These are phyloP conservation scores for Stichodactyla helianthus DNA, from an alignment of 64 coral and sea anemone genomes.

Conservation along the genomic window DNA sequence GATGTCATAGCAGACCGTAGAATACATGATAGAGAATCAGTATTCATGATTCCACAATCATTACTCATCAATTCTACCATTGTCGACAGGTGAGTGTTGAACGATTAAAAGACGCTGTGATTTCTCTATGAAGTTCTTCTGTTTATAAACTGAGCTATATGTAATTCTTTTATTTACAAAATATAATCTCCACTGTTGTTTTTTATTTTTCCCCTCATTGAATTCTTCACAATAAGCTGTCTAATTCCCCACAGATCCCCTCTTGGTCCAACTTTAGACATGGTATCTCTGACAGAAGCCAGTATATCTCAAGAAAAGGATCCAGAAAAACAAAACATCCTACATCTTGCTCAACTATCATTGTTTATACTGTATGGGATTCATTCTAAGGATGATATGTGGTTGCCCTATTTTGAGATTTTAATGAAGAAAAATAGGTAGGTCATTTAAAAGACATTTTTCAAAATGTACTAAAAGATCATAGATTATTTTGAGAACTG, in stretches of 20 bases:
- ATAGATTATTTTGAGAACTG: no score
- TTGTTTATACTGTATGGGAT: constrained; percentile 47
- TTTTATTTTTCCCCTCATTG: background rate
- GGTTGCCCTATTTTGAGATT: constrained; percentile 52
- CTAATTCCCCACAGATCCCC: constrained; percentile 23
- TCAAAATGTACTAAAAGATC: no score
- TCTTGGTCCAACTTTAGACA: constrained; percentile 46
- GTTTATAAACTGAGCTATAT: background rate
- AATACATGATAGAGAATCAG: constrained; percentile 46
- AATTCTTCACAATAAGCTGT: background rate
- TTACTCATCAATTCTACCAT: constrained; percentile 36
- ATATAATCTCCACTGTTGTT: background rate
- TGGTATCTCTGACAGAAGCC: constrained; percentile 30
- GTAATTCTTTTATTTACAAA: background rate
- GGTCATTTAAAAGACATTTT: background rate
- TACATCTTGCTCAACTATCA: constrained; percentile 37
- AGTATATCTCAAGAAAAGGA: constrained; percentile 36
- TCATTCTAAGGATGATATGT: constrained; percentile 39
- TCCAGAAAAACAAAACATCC: background rate
- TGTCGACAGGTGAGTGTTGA: constrained; percentile 36
- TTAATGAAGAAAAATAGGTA: constrained; percentile 19
- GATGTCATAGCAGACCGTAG: constrained; percentile 30
- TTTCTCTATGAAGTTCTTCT: no score
- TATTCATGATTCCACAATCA: constrained; percentile 46
- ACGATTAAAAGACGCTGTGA: background rate